A percentile compares a stretch with the other conserved stretches of the same genome.
Evolutionary conservation across 2,888 invertebrate species (phyloP).

Genomic region (Nephrotoma appendiculata): DNA sequence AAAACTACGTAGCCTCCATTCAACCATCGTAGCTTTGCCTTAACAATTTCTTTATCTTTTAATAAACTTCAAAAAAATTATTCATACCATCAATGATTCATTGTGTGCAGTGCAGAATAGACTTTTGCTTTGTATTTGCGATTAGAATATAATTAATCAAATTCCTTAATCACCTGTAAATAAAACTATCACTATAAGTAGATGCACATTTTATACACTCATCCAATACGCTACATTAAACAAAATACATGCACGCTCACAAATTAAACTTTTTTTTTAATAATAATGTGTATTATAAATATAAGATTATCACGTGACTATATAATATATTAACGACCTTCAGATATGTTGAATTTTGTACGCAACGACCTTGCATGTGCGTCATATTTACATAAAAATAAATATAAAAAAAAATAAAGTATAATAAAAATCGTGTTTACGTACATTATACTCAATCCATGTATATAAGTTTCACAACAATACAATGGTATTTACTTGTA

Average conservation of each 20-base stretch:
- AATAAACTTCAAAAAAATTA: not conserved
- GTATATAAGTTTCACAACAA: not conserved
- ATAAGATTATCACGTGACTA: conserved; percentile 16
- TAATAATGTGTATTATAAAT: not conserved
- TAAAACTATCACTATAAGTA: not conserved
- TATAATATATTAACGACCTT: conserved; percentile 27
- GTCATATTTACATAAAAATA: conserved; percentile 11
- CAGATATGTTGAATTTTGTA: conserved; percentile 34
- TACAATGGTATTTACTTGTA: not conserved
- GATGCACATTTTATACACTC: not conserved
- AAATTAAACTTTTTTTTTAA: not conserved
- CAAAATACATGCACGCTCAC: not conserved
- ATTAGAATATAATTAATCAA: not conserved
- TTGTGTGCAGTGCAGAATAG: not conserved
- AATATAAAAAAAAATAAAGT: not conserved
- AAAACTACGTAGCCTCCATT: not conserved
- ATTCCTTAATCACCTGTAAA: not conserved
- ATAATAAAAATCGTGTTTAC: not conserved
- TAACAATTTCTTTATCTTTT: not conserved
- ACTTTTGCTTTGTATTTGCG: not conserved
- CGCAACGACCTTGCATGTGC: conserved; percentile 33
- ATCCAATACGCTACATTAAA: not conserved
- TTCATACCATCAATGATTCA: not conserved
- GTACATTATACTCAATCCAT: not conserved
- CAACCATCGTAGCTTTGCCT: not conserved